Conservation (phyloP, 1,140 invertebrate species). For the Branchinecta lindahli region DNA sequence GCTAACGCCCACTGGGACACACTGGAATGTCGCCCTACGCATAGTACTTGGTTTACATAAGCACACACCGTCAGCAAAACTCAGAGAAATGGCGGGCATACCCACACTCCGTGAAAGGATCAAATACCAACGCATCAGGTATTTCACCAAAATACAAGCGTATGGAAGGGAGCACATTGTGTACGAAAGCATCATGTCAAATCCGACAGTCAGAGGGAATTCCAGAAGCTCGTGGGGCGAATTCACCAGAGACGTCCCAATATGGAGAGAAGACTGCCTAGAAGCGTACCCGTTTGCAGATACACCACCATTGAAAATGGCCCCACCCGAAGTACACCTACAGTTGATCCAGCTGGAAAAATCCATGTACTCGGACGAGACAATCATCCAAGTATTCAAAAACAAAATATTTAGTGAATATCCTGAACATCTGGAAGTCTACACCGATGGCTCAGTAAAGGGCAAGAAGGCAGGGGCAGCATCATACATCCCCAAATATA, state of each 20-base stretch:
- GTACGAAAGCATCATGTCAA: neutral
- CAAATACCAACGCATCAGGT: neutral
- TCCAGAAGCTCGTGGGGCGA: neutral
- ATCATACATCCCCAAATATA: neutral
- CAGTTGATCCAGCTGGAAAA: neutral
- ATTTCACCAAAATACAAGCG: neutral
- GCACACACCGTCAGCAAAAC: neutral
- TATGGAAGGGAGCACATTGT: neutral
- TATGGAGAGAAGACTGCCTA: neutral
- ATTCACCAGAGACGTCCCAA: neutral
- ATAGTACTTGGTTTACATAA: neutral
- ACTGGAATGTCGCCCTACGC: too few species aligned
- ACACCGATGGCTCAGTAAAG: neutral
- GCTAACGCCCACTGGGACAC: neutral
- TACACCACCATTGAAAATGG: neutral
- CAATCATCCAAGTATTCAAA: neutral
- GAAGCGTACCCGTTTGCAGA: neutral
- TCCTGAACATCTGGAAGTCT: neutral
- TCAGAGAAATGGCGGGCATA: neutral
- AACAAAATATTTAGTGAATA: neutral
- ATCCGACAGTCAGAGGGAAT: neutral
- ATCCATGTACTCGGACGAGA: neutral
- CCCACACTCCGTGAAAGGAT: neutral
- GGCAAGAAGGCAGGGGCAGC: neutral
- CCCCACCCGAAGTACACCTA: neutral